phyloP scores from a whole-genome alignment of 2,113 vertebrate genomes.

The Neogale vison region DNA sequence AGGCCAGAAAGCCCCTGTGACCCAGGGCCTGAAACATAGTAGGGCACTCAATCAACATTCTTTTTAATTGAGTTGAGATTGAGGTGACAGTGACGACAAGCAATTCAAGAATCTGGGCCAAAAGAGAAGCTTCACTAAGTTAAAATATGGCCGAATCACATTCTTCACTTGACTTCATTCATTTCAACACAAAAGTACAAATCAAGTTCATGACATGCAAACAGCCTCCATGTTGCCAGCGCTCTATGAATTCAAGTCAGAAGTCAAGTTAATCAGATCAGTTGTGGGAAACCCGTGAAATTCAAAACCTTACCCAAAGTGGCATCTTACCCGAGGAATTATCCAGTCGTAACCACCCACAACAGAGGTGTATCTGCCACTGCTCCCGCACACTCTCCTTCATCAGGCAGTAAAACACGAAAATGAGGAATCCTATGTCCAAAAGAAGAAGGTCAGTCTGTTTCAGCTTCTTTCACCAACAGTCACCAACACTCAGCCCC shows the following conservation, averaged over 20 bases:
- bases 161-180: slow-evolving; percentile 41
- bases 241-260: background rate
- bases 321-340: slow-evolving; percentile 88
- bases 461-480: background rate
- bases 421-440: slow-evolving; percentile 90
- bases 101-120: background rate
- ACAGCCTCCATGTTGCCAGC: background rate
- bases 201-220: slow-evolving; percentile 20
- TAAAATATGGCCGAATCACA: slow-evolving; percentile 33
- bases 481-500: background rate
- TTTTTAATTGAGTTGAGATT: slow-evolving; percentile 34
- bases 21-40: background rate
- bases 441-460: slow-evolving; percentile 44
- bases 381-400: slow-evolving; percentile 92
- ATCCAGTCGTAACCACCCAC: slow-evolving; percentile 82
- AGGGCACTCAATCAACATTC: background rate
- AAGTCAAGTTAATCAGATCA: slow-evolving; percentile 36
- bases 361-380: slow-evolving; percentile 88
- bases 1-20: background rate
- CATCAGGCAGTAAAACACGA: slow-evolving; percentile 93
- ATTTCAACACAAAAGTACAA: slow-evolving; percentile 2
- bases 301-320: slow-evolving; percentile 27
- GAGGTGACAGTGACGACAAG: slow-evolving; percentile 10
- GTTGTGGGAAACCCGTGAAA: background rate
- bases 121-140: slow-evolving; percentile 1